Conservation (phyloP, 2,888 invertebrate species). For the Brachyopa scutellaris region DNA sequence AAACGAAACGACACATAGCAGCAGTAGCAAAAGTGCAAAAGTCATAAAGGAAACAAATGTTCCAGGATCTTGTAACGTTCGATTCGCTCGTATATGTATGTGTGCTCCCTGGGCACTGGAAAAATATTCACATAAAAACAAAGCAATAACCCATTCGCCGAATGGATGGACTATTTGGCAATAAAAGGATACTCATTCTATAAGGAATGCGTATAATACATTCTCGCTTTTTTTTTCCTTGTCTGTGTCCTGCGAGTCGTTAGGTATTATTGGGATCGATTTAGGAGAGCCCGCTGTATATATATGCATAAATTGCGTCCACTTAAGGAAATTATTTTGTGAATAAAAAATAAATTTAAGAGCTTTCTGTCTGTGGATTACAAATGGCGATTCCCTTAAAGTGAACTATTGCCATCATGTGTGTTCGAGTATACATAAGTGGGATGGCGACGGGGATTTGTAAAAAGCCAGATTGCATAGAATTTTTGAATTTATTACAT, state of each 20-base stretch:
- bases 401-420: too few relatives aligned
- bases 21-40: not conserved
- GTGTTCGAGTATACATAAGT: too few relatives aligned
- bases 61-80: not conserved
- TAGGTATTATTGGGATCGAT: slow-evolving; percentile 24
- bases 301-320: not conserved
- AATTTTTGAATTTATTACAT: too few relatives aligned
- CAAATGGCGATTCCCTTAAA: too few relatives aligned
- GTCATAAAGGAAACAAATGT: slow-evolving; percentile 17
- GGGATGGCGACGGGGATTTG: too few relatives aligned
- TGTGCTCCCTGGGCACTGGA: not conserved
- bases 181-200: slow-evolving; percentile 8
- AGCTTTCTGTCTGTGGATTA: not conserved
- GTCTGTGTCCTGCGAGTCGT: not conserved
- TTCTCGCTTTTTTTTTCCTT: not conserved
- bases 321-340: not conserved
- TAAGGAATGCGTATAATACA: slow-evolving; percentile 4
- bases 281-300: not conserved
- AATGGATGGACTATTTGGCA: slow-evolving; percentile 3
- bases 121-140: slow-evolving; percentile 11
- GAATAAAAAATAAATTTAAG: slow-evolving; percentile 11
- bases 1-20: not conserved
- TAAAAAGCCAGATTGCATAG: too few relatives aligned
- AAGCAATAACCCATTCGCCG: slow-evolving; percentile 25
- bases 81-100: too few relatives aligned